Evolutionary conservation across 2,113 vertebrate species (phyloP), one percentile per base, ranked within the genome.

Genomic region (Misgurnus anguillicaudatus): DNA sequence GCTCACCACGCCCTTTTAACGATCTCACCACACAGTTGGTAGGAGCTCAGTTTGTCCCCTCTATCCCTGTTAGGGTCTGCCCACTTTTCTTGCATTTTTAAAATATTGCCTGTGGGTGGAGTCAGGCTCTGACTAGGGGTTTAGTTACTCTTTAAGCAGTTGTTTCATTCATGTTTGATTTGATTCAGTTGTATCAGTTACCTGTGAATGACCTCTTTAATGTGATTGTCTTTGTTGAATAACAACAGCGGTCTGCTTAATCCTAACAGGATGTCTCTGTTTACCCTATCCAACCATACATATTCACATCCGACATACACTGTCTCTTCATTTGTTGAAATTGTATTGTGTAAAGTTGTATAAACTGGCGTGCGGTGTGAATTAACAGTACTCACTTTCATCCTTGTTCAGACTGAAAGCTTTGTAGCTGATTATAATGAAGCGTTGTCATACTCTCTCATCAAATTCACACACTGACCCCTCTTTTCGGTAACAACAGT

Each of bases 371-470:
- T 13, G 55, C 38, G 1, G 13, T 6, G 10, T 62, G 41, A 74
- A 74, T 74, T 45, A 47, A 4, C 21, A 55, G 41, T 72, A 5
- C 38, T 42, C 51, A 6, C 57, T 74, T 74, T 61, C 55, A 45
- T 61, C 55, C 71, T 36, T 72, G 36, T 72, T 38, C 55, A 72
- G 39, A 36, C 57, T 61, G 39, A 62, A n/a, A 61, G 14, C 71
- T 74, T 74, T 74, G 57, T 61, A 67, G 58, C 70, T 36, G 38
- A 76, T 58, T 39, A 79, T 41, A 73, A 62, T 39, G 21, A 6
- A 51, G 62, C 10, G 58, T 71, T 62, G 38, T 53, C 24, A 62
- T 51, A 11, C 66, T 74, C 55, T 47, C 55, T 80, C n/a, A 36
- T 19, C 65, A 79, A 39, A 45, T 75, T 63, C 66, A 67, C 76